Base-by-base conservation (phyloP, 2,113 vertebrate genomes). In the Chunga burmeisteri region DNA sequence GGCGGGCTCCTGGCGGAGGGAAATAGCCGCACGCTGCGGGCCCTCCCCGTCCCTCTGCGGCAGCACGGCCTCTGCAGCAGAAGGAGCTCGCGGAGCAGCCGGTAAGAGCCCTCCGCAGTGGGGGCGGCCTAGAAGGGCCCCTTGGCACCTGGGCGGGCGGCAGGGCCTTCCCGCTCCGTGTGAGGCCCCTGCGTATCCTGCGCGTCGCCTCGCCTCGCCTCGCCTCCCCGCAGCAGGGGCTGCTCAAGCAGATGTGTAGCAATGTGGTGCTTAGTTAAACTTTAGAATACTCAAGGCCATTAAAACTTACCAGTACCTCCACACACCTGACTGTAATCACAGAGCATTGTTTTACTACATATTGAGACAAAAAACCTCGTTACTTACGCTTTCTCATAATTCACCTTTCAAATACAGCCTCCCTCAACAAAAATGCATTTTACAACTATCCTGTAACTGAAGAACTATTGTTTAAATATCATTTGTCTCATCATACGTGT, bases 241-340 rank as follows among this genome's bases (percentile, higher is more conserved):
- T 16, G 72, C 49, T 16, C 42, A 0, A 2, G 17, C 52, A 7
- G 46, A 2, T 13, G 13, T 2, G 40, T 3, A 2, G 40, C 13
- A 2, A 1, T 16, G 18, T 2, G 21, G 29, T 2, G 20, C 32
- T 9, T 7, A 4, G 59, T 44, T 29, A 46, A 27, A 10, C 25
- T 27, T 56, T 34, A 26, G 32, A 7, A 9, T 3, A 4, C 20
- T 8, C 34, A 2, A 16, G 23, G 11, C 16, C 25, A 1, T 23
- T 55, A 21, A 55, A 19, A 3, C 12, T 32, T 1, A 4, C 3
- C 14, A 0, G 32, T 1, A 2, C 4, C 13, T 21, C 11, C 30
- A 0, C 7, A 10, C 67, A 7, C 1, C 53, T 5, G 52, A 6
- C 44, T 19, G 7, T 3, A 29, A 1, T 9, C 46, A 1, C 52